A percentile compares a stretch with the other conserved stretches of the same genome.
phyloP scores from a whole-genome alignment of 1,140 invertebrate species.

The Papilio polytes region DNA sequence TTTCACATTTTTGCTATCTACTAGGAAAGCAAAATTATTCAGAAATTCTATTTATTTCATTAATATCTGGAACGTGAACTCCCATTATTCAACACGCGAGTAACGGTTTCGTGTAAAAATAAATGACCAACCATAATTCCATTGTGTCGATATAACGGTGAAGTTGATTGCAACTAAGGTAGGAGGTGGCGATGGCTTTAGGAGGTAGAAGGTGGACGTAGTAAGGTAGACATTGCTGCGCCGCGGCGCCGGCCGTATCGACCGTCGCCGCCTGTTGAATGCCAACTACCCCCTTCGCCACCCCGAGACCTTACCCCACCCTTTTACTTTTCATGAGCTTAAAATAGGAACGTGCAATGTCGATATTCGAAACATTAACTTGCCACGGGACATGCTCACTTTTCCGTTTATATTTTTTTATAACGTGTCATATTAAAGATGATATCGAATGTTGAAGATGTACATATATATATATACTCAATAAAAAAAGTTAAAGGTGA shows the following conservation, averaged over 20 bases:
- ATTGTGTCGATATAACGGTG: constrained; percentile 27
- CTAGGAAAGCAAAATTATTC: not conserved
- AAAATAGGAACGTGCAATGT: constrained; percentile 79
- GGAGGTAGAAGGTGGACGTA: constrained; percentile 40
- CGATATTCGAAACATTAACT: constrained; percentile 79
- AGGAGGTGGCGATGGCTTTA: constrained; percentile 42
- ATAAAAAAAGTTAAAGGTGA: not conserved
- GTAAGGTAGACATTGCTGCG: constrained; percentile 60
- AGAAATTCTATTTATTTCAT: not conserved
- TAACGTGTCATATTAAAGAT: constrained; percentile 1
- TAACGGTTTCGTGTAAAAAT: not conserved
- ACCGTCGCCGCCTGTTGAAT: constrained; percentile 82
- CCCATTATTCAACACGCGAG: not conserved
- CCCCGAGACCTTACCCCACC: constrained; percentile 65
- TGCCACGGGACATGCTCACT: constrained; percentile 63
- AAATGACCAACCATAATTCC: constrained; percentile 18
- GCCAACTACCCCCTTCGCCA: constrained; percentile 64
- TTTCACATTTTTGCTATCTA: not conserved
- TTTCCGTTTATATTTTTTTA: constrained; percentile 41
- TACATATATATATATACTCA: not conserved
- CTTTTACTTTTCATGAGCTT: constrained; percentile 78
- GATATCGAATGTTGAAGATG: not conserved
- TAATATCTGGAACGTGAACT: not conserved
- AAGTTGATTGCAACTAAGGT: constrained; percentile 43
- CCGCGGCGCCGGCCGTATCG: constrained; percentile 74